phyloP scores from a whole-genome alignment of 1,140 invertebrate genomes.

The Meloidogyne floridensis region DNA sequence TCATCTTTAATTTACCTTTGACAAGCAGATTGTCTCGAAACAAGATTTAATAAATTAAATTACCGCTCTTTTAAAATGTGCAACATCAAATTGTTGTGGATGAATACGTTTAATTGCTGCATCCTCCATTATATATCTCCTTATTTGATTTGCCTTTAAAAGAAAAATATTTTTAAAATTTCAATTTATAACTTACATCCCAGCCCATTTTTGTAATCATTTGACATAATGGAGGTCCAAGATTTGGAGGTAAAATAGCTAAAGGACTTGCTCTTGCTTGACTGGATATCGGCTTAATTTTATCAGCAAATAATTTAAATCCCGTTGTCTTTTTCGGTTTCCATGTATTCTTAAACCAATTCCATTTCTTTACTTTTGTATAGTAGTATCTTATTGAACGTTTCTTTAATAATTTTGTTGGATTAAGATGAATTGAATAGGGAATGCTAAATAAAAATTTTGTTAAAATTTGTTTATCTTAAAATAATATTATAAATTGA shows the following conservation, averaged over 20 bases:
- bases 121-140: constrained; percentile 14
- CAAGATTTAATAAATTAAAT: no score
- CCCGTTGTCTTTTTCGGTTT: not conserved
- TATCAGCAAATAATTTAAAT: not conserved
- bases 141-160: constrained; percentile 18
- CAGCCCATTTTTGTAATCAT: constrained; percentile 2
- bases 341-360: not conserved
- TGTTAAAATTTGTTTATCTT: not conserved
- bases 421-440: not conserved
- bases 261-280: not conserved
- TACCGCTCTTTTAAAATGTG: constrained; percentile 36
- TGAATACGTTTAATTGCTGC: constrained; percentile 18
- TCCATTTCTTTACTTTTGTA: not conserved
- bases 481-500: no score
- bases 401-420: not conserved
- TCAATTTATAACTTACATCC: not conserved
- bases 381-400: not conserved
- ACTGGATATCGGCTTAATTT: not conserved
- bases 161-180: no score
- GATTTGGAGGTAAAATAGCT: not conserved
- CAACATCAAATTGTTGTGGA: constrained; percentile 28
- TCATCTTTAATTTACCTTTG: no score
- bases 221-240: not conserved
- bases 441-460: not conserved
- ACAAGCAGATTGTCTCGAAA: no score